Conservation (phyloP, 2,888 invertebrate genomes). For the Mayetiola destructor region DNA sequence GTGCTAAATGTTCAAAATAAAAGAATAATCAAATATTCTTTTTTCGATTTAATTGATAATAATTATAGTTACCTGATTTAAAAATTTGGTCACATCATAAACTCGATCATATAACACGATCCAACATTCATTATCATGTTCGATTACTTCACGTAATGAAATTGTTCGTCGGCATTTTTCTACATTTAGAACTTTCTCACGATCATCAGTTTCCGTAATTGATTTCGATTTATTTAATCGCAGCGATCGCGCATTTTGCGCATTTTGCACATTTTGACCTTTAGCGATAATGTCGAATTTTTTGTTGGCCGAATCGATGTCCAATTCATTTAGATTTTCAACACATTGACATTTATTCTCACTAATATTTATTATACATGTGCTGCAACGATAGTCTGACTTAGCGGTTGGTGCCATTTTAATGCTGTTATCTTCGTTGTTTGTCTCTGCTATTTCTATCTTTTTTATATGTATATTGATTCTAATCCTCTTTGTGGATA, state of each 20-base stretch:
- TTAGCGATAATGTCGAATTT: background rate
- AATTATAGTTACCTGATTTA: conserved; percentile 41
- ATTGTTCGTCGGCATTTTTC: conserved; percentile 26
- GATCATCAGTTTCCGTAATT: background rate
- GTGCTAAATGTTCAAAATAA: conserved; percentile 48
- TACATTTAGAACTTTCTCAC: background rate
- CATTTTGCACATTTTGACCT: conserved; percentile 12
- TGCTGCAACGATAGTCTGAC: background rate
- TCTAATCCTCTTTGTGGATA: background rate
- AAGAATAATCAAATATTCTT: conserved; percentile 20
- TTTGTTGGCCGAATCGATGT: background rate
- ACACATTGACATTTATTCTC: background rate
- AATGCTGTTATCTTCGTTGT: background rate
- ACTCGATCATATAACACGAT: conserved; percentile 62
- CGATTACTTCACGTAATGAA: conserved; percentile 50
- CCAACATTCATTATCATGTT: conserved; percentile 66
- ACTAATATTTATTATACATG: background rate
- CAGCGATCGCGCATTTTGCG: conserved; percentile 17
- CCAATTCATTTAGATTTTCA: background rate
- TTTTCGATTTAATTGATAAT: background rate
- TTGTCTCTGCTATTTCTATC: background rate
- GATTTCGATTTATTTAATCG: conserved; percentile 15
- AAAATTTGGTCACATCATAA: conserved; percentile 56
- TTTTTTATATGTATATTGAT: background rate
- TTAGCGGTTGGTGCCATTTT: background rate